Base-by-base conservation (phyloP, 2,888 invertebrate species). In the Leptopilina syphax region DNA sequence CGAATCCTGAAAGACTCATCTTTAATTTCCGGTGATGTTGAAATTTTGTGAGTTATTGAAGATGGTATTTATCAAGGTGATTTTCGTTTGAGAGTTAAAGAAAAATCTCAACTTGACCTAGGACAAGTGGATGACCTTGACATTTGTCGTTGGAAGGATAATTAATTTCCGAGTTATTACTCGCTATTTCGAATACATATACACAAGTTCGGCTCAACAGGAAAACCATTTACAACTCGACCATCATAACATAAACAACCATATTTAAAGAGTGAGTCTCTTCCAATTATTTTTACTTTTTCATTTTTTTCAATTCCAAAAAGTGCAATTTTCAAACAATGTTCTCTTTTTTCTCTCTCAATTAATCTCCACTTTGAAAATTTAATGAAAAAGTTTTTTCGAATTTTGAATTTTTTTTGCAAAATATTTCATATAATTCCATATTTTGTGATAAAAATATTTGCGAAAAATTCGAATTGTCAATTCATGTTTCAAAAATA, bases 171-270 rank as follows among this genome's bases (percentile, higher is more conserved):
- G 27, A 73, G 73, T 73, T 73, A 57, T 73, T 73, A 27, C n/a
- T n/a, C 73, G 57, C 73, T 73, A 65, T 70, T 44, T 68, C 24
- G 68, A 50, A 50, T 34, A 57, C 57, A 73, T 57, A 73, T 73
- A 73, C 24, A 73, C 34, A 27, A 73, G 34, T 60, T 34, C 13
- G 73, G 57, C 54, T 73, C 27, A 34, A 34, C 78, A 66, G 76
- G 18, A 41, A 79, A 76, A 44, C 5, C 79, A 82, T 79, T 82
- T 77, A 47, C 68, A 65, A 76, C 76, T 67, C 78, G 60, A 76
- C 82, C 77, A 77, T 3, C 66, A 54, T 78, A 65, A 65, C 63
- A 73, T 57, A 73, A 41, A 57, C 57, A n/a, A 54, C n/a, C 73
- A 34, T 24, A 44, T n/a, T 60, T 57, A 57, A 34, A 57, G 73